Conservation (phyloP, 2,797 vertebrate genomes). For the Parotocinclus haroldoi region DNA sequence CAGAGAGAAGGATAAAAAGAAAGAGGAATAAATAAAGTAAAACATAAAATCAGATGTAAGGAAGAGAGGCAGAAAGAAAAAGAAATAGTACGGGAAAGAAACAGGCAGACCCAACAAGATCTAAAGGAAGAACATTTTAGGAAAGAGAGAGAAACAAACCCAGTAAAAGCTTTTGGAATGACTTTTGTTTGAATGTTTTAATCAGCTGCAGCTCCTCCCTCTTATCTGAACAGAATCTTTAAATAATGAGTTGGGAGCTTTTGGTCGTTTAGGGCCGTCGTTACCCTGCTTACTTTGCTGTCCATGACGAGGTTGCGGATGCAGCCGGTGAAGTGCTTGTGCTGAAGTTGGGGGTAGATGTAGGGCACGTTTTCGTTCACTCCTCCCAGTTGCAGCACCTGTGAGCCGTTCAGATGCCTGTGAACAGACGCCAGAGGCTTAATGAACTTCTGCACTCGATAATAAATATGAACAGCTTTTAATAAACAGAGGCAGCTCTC, state of each 20-base stretch:
- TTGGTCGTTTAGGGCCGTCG: background rate
- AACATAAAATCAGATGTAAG: background rate
- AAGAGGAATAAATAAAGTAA: no score
- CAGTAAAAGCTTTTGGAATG: no score
- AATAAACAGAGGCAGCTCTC: constrained; percentile 4
- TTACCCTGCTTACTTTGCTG: constrained; percentile 75
- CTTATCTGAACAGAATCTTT: no score
- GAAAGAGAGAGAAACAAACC: no score
- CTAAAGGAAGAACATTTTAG: no score
- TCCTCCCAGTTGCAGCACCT: constrained; percentile 85
- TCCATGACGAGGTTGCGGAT: constrained; percentile 83
- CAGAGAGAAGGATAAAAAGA: no score
- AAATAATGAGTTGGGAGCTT: no score
- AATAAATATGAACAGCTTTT: background rate
- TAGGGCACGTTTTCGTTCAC: constrained; percentile 82
- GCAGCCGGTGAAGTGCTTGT: constrained; percentile 86
- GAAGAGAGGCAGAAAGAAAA: background rate
- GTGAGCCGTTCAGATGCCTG: constrained; percentile 79
- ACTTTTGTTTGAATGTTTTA: no score
- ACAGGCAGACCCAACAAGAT: background rate
- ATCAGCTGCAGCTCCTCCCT: no score
- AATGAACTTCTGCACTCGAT: constrained; percentile 19
- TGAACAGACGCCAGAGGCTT: background rate
- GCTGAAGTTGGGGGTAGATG: constrained; percentile 78
- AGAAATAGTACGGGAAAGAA: no score